phyloP scores from a whole-genome alignment of 2,797 vertebrate species.

The Coendou prehensilis region DNA sequence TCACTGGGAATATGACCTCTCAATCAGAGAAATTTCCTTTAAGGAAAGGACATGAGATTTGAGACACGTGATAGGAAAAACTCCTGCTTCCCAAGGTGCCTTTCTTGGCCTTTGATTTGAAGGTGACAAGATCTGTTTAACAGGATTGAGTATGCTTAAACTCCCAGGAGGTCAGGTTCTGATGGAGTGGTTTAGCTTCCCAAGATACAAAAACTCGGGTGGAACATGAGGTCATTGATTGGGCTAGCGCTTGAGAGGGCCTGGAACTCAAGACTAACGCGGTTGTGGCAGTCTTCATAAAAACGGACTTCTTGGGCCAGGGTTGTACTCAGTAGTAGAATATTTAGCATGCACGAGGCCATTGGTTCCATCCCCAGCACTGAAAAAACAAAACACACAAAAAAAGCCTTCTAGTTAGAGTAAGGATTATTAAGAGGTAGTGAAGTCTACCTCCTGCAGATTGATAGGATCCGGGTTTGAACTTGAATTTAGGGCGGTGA shows the following conservation, averaged over 20 bases:
- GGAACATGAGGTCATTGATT: neutral
- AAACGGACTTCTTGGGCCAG: neutral
- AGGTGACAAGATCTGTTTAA: neutral
- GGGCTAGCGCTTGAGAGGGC: neutral
- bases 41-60: neutral
- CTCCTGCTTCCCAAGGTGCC: neutral
- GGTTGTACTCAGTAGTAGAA: neutral
- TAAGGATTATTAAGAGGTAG: neutral
- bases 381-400: neutral
- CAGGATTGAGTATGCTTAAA: neutral
- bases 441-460: neutral
- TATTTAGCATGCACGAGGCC: neutral
- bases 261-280: neutral
- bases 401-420: neutral
- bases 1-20: neutral
- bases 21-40: neutral
- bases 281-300: neutral
- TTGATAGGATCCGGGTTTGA: neutral
- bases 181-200: neutral
- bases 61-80: neutral
- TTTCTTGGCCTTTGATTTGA: neutral
- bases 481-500: neutral
- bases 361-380: neutral
- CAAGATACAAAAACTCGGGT: neutral
- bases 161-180: neutral